These are phyloP conservation scores for Macaca nemestrina DNA, from an alignment of 2,113 vertebrate species.

Conservation along the genomic window DNA sequence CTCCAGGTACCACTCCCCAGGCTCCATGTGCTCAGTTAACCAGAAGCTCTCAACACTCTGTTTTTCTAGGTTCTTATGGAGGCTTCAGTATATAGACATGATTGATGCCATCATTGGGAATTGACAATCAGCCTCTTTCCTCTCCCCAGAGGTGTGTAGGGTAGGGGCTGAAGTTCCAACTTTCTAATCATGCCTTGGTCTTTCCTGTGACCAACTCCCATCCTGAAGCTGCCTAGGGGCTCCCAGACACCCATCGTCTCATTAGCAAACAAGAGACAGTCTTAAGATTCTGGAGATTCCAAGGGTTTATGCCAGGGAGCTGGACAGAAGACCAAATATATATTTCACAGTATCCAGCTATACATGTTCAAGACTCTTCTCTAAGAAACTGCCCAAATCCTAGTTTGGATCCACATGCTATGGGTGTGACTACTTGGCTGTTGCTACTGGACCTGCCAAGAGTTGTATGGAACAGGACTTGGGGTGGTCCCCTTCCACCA, in stretches of 20 bases:
- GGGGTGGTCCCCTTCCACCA: no score
- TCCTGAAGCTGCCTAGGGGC: not conserved
- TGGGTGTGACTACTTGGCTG: rapidly evolving
- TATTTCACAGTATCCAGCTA: not conserved
- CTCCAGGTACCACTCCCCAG: not conserved
- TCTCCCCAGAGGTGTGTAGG: not conserved
- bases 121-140: not conserved
- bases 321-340: not conserved
- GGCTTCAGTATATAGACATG: not conserved
- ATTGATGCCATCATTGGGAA: not conserved
- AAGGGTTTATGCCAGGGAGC: not conserved
- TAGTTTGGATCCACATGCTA: not conserved
- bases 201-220: not conserved
- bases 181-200: not conserved
- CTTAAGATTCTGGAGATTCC: not conserved
- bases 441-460: not conserved
- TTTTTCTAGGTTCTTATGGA: not conserved
- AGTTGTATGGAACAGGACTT: not conserved
- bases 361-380: not conserved
- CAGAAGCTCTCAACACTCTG: not conserved
- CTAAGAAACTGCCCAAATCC: not conserved
- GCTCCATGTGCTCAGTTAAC: not conserved
- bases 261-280: not conserved
- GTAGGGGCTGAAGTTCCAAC: not conserved
- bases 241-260: not conserved